A percentile compares a stretch with the other conserved stretches of the same genome.
Conservation (phyloP, 1,140 invertebrate genomes). For the Lucilia cuprina region DNA sequence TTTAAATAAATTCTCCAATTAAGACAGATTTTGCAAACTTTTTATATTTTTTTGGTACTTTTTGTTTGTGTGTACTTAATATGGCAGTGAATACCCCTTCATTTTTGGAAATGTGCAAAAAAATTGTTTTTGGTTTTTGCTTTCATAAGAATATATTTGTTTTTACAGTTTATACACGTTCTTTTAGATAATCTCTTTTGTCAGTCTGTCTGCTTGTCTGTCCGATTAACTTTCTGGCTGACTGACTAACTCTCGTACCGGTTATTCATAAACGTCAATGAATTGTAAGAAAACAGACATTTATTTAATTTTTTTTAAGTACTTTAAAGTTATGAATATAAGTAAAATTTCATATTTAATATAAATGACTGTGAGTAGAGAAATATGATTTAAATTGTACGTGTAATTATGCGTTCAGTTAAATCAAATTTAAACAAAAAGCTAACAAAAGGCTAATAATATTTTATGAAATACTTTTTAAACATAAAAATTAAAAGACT, state of each 20-base stretch:
- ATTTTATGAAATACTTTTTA: neutral
- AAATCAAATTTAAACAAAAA: neutral
- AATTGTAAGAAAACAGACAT: neutral
- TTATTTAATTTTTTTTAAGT: neutral
- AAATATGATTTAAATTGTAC: slow-evolving; percentile 5
- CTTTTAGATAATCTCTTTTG: neutral
- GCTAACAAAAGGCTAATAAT: neutral
- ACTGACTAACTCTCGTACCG: neutral
- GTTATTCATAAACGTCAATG: neutral
- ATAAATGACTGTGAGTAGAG: neutral
- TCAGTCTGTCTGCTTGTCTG: neutral
- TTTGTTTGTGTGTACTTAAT: too few species aligned
- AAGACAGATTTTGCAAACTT: too few species aligned
- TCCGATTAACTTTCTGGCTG: neutral
- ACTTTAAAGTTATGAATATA: neutral
- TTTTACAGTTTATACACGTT: neutral
- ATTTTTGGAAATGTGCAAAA: neutral
- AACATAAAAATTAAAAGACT: neutral
- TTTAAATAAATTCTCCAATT: too few species aligned
- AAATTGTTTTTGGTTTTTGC: too few species aligned
- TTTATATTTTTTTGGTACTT: too few species aligned
- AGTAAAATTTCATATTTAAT: too few species aligned
- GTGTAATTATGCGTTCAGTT: neutral
- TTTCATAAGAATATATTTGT: neutral
- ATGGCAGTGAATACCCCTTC: neutral